Conservation (phyloP, 2,888 invertebrate genomes). For the Drosophila multiciliata region DNA sequence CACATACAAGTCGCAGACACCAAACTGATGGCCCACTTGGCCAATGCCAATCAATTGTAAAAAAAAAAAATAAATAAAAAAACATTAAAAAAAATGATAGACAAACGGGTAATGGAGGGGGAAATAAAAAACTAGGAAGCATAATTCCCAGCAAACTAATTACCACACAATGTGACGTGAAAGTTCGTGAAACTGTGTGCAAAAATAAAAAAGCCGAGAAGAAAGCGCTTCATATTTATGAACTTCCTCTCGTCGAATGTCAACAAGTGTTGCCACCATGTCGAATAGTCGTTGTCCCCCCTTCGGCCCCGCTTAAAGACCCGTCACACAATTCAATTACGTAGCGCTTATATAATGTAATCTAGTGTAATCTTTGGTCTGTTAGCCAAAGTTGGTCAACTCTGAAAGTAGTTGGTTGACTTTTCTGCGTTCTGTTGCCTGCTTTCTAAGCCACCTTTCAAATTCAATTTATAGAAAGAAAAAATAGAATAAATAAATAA, state of each 20-base stretch:
- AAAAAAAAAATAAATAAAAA: conserved; percentile 28
- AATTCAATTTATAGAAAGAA: conserved; percentile 68
- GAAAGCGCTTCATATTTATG: conserved; percentile 48
- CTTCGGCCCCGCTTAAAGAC: neutral
- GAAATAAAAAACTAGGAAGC: conserved; percentile 76
- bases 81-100: conserved; percentile 4
- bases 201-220: conserved; percentile 10
- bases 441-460: conserved; percentile 69
- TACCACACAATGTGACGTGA: conserved; percentile 80
- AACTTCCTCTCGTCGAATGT: conserved; percentile 59
- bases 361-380: conserved; percentile 60
- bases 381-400: conserved; percentile 72
- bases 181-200: conserved; percentile 70
- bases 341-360: conserved; percentile 65
- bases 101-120: neutral
- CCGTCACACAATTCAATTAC: conserved; percentile 51
- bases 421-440: conserved; percentile 60
- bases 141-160: conserved; percentile 82
- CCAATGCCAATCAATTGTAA: conserved; percentile 75
- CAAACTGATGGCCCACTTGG: conserved; percentile 74
- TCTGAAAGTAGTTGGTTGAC: conserved; percentile 76
- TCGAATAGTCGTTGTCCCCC: neutral
- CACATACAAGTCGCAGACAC: conserved; percentile 64
- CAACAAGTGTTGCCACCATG: conserved; percentile 34
- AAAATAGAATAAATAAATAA: conserved; percentile 24